Conservation (phyloP, 2,888 invertebrate genomes). For the Hololepta plana region DNA sequence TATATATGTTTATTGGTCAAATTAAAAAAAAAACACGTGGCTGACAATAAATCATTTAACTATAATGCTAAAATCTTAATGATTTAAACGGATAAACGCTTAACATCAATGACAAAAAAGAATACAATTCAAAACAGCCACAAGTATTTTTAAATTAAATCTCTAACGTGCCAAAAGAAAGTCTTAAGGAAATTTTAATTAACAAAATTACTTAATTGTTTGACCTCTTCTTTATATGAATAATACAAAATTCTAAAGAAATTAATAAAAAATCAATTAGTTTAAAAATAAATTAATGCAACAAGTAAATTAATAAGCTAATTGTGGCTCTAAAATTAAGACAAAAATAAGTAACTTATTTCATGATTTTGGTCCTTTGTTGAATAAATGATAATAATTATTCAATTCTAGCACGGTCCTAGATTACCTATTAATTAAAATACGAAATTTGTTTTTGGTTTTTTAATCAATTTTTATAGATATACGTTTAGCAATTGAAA, state of each 20-base stretch:
- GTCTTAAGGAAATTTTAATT: conserved; percentile 2
- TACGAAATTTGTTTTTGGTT: too few relatives aligned
- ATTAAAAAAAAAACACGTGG: conserved; percentile 25
- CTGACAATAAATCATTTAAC: conserved; percentile 23
- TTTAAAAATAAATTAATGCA: conserved; percentile 2
- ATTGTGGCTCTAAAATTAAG: conserved; percentile 4
- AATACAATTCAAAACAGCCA: conserved; percentile 5
- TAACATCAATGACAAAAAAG: conserved; percentile 5
- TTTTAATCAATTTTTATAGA: too few relatives aligned
- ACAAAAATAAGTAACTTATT: too few relatives aligned
- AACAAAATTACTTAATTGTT: conserved; percentile 1
- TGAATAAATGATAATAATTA: too few relatives aligned
- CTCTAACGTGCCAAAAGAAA: conserved; percentile 3
- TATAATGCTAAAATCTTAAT: too few relatives aligned
- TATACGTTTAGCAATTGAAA: too few relatives aligned
- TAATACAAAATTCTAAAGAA: not conserved
- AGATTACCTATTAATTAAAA: too few relatives aligned
- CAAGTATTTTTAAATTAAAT: too few relatives aligned
- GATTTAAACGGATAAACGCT: too few relatives aligned
- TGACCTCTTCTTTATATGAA: conserved; percentile 1
- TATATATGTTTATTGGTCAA: conserved; percentile 18
- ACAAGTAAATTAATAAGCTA: not conserved
- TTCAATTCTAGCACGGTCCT: too few relatives aligned
- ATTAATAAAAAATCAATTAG: not conserved
- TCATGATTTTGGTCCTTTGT: too few relatives aligned